Evolutionary conservation across 2,797 vertebrate species (phyloP).

Genomic region (Presbytis comata): DNA sequence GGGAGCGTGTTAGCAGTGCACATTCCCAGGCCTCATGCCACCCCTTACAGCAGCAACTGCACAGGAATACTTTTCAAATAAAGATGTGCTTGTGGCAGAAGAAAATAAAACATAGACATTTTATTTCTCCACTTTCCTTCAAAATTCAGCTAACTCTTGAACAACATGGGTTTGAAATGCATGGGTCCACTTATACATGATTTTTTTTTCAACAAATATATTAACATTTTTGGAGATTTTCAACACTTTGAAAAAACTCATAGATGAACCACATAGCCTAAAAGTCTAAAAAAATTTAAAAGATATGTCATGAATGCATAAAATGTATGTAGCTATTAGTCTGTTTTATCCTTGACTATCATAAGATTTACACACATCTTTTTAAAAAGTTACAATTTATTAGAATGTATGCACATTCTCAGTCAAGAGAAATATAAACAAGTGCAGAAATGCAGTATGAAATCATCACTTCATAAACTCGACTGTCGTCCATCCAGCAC

Average conservation of each 20-base stretch:
- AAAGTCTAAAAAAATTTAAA: not conserved
- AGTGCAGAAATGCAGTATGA: not conserved
- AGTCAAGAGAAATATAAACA: not conserved
- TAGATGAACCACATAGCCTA: not conserved
- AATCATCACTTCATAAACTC: not conserved
- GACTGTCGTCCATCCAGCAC: not conserved
- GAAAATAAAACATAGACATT: not conserved
- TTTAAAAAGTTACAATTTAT: not conserved
- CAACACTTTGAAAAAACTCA: not conserved
- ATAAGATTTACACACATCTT: not conserved
- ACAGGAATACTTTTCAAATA: not conserved
- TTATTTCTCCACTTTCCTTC: not conserved
- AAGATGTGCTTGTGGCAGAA: not conserved
- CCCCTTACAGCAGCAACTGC: not conserved
- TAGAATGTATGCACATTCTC: not conserved
- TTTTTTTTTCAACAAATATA: not conserved
- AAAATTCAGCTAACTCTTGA: not conserved
- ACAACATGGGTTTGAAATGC: not conserved
- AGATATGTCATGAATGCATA: not conserved
- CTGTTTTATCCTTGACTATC: not conserved
- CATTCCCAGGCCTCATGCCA: not conserved
- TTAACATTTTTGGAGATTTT: not conserved
- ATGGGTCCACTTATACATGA: not conserved
- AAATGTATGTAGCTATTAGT: not conserved
- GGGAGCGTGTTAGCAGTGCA: not conserved